Evolutionary conservation across 2,113 vertebrate species (phyloP), one percentile per base, ranked within the genome.

Genomic region (Rhodinocichla rosea): DNA sequence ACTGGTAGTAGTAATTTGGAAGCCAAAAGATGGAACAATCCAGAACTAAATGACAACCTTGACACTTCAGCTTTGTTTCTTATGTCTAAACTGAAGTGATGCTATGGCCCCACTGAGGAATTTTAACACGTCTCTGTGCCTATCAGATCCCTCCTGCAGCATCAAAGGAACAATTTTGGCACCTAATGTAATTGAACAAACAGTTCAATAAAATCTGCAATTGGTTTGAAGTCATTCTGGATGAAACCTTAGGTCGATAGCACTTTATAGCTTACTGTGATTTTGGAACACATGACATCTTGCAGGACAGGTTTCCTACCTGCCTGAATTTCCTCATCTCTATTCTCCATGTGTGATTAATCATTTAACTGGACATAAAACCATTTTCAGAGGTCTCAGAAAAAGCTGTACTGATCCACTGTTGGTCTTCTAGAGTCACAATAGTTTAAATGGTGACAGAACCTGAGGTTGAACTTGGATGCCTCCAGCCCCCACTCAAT

Each of bases 141-240:
- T 93, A 90, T 91, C 77, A 89, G 76, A 91, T 85, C 59, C 30
- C 42, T 96, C 75, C 47, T 80, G 59, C 55, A 67, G 53, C 70
- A 78, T 27, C 10, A 2, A 67, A 88, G 71, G 73, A 92, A 76
- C 79, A 79, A 75, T 96, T 93, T 6, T 93, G 95, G 91, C 90
- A 95, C 35, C 67, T 89, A 94, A 95, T 85, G 90, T 76, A 95
- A 94, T 82, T 95, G 86, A 92, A 83, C n/a, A 91, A 88, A 49
- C 74, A 94, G 87, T 82, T 91, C 93, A 93, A 94, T 94, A 95
- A 96, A 68, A 93, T 95, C 83, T 96, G 89, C 86, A 91, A 87
- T 87, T 90, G 90, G 65, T 89, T 90, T 93, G 79, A 89, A 94
- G 83, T 59, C 4, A 82, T 94, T 93, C 82, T 95, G 90, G 90